Evolutionary conservation across 2,797 vertebrate genomes (phyloP), one percentile per base, ranked within the genome.

Genomic region (Odontamblyopus lacepedii): DNA sequence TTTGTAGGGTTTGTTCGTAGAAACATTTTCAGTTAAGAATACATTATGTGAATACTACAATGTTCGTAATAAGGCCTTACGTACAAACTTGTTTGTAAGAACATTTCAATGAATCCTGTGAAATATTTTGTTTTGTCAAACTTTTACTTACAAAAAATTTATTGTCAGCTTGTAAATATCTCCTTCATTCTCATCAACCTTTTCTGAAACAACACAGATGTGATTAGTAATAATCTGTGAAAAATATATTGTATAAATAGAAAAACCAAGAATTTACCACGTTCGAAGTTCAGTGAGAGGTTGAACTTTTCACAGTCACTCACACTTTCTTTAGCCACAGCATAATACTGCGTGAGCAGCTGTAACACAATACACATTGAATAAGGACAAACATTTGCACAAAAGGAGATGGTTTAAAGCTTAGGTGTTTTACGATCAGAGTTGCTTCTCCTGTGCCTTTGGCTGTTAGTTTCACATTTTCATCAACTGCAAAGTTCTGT

Each of bases 261-360:
- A n/a, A 57, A 16, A 61, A 67, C n/a, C 6, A 4, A 7, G 5
- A 69, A 4, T 68, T 83, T 71, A 85, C 89, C 82, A 79, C 56
- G 70, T n/a, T 66, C 0, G 7, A 95, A 83, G 0, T 67, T 0
- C 60, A 96, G 93, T 0, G 0, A 35, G 56, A 98, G 60, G 41
- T 92, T 48, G 2, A 96, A 98, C 0, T 56, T 95, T 70, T 91
- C 81, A 78, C 96, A 97, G 1, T 93, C 85, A 0, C 76, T 88
- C 4, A 83, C 80, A 53, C 71, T 83, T 0, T 93, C 90, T 0
- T 87, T 92, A 18, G 91, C 75, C 23, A 92, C 82, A 78, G 95
- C 94, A 0, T 96, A 94, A 86, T 96, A 97, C 68, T 94, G 1
- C 0, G 96, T 95, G 74, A 95, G 91, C 77, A 97, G 91, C 95